phyloP scores from a whole-genome alignment of 2,888 invertebrate genomes.

The Furcula furcula region DNA sequence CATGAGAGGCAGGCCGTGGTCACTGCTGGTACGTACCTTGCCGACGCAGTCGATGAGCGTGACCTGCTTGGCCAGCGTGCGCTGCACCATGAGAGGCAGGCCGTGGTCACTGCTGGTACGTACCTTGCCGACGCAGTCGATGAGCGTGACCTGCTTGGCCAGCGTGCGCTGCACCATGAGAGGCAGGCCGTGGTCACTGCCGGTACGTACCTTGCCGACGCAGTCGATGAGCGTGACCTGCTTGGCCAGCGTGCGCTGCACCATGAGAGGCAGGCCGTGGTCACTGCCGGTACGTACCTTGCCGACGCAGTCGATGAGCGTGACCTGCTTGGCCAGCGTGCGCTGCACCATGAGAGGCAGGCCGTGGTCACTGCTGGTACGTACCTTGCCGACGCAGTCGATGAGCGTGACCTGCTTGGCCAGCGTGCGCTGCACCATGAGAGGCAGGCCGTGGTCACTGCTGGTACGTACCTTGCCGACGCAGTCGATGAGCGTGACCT shows the following conservation, averaged over 20 bases:
- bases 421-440: slow-evolving; percentile 95
- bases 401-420: slow-evolving; percentile 94
- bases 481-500: slow-evolving; percentile 92
- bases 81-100: slow-evolving; percentile 93
- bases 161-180: slow-evolving; percentile 95
- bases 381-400: slow-evolving; percentile 90
- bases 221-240: slow-evolving; percentile 93
- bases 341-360: slow-evolving; percentile 95
- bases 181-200: slow-evolving; percentile 94
- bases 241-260: slow-evolving; percentile 95
- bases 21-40: slow-evolving; percentile 80
- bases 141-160: slow-evolving; percentile 93
- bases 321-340: slow-evolving; percentile 95
- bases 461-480: slow-evolving; percentile 88
- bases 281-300: too few species aligned
- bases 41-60: slow-evolving; percentile 92
- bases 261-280: slow-evolving; percentile 93
- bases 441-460: slow-evolving; percentile 93
- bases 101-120: too few species aligned
- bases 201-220: slow-evolving; percentile 87
- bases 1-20: slow-evolving; percentile 93
- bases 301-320: slow-evolving; percentile 91
- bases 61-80: slow-evolving; percentile 96
- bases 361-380: too few species aligned
- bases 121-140: slow-evolving; percentile 91